These are phyloP conservation scores for Tauraco erythrolophus DNA, from an alignment of 2,113 vertebrate genomes.

Conservation along the genomic window DNA sequence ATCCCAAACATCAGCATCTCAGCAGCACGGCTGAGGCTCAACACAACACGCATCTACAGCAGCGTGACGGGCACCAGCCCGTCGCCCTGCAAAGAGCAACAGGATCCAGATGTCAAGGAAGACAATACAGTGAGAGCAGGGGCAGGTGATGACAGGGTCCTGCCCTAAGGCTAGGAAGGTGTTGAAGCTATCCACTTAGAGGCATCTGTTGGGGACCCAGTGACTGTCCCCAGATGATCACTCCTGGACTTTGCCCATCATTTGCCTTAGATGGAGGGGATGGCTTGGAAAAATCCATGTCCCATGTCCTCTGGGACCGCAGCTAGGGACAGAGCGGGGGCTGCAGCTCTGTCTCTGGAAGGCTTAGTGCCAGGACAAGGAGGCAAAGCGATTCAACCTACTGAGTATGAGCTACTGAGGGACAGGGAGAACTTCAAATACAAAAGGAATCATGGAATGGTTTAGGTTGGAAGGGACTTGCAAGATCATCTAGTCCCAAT, in stretches of 20 bases:
- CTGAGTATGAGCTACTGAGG: background rate
- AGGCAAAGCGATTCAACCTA: background rate
- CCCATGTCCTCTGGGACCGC: background rate
- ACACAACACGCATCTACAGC: background rate
- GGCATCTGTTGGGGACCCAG: accelerated
- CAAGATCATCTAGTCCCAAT: too few species aligned
- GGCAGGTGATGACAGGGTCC: background rate
- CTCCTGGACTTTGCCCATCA: background rate
- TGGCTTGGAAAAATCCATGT: background rate
- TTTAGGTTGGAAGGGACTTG: too few species aligned
- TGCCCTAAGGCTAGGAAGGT: background rate
- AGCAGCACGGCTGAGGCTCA: background rate
- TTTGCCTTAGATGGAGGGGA: constrained; percentile 9
- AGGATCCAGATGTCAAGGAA: background rate
- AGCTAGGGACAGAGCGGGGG: background rate
- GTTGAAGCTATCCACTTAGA: background rate
- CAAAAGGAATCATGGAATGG: too few species aligned
- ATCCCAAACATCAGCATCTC: background rate
- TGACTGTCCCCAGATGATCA: background rate
- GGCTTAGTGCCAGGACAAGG: background rate
- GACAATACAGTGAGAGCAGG: background rate
- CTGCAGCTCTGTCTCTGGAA: background rate
- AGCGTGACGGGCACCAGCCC: background rate
- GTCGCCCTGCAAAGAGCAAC: background rate
- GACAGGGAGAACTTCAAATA: background rate